Base-by-base conservation (phyloP, 2,888 invertebrate species). In the Chouioia cunea region DNA sequence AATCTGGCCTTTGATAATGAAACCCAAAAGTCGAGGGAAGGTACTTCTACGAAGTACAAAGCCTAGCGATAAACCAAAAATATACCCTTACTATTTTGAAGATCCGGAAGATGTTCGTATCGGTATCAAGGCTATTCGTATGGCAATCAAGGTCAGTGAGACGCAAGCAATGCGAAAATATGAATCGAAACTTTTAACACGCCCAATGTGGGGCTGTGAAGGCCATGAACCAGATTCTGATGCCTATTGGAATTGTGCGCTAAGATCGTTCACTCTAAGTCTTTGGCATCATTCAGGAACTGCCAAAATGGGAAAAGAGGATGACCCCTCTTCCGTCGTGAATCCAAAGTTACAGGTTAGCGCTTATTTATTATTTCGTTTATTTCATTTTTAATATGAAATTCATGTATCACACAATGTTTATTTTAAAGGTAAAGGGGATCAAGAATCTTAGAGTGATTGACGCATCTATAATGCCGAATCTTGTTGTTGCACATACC, bases 11-110 rank as follows among this genome's bases (percentile, higher is more conserved):
- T 87, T 90, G 86, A 79, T 90, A 14, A 79, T 93, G 79, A 89
- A 89, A 68, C 89, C 91, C 0, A 88, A 89, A 77, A 92, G 92
- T 23, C 87, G 87, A 62, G 93, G 93, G 1, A 86, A 86, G 75
- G 79, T 93, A 48, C 87, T 86, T 74, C 84, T 93, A 12, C 86
- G 88, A 74, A 89, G 89, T 0, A 84, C 80, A 6, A 88, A 93
- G 82, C 92, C 92, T 0, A 87, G 88, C 71, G 87, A 89, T 12
- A 87, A 89, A 66, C 92, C 92, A 0, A 85, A 87, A 64, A 88
- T 93, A 73, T 88, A 90, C 72, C 90, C 92, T 0, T 92, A 93
- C 81, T 93, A 93, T 81, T 87, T 93, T 76, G 86, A 88, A 2
- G 87, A 90, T 73, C 87, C 87, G 6, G 85, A 88, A 65, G 93